Evolutionary conservation across 2,113 vertebrate species (phyloP), one percentile per base, ranked within the genome.

Genomic region (Thomomys bottae): DNA sequence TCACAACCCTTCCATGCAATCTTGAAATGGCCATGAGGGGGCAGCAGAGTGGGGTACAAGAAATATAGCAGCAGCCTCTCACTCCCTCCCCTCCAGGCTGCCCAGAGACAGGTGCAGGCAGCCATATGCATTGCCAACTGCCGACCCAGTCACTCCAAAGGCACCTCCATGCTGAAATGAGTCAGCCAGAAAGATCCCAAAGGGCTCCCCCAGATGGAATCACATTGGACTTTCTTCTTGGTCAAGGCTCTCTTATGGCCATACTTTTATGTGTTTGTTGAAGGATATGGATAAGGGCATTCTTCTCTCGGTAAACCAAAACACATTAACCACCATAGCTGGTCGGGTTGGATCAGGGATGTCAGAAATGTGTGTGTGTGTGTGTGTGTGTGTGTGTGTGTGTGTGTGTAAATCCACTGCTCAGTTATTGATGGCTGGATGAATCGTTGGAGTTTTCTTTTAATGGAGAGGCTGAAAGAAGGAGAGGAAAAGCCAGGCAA

Each of bases 41-140:
- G 89, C 94, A 95, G 94, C 67, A 93, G 64, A 90, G 87, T 1
- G n/a, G 84, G 91, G 36, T 6, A 61, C 59, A 84, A 88, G 34
- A 54, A 54, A 54, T 12, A 49, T 4, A 54, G 49, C 49, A 17
- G 49, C 49, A 9, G 49, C 49, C 49, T 18, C 49, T 54, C 3
- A 17, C 54, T 64, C 66, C 45, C 9, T 49, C 10, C 8, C 1
- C 7, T 54, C 28, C 34, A 26, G 10, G 1, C 30, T 72, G 40
- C 26, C 1, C 20, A 75, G 34, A 8, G 57, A 1, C 0, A 7
- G 6, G 34, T 8, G 23, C 54, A 17, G 49, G 18, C 40, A 1
- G n/a, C 6, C n/a, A 38, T 11, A 8, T 67, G 40, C 21, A 64
- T 40, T 79, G 38, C 68, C 90, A 85, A 32, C 42, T 84, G 24